Evolutionary conservation across 2,888 invertebrate species (phyloP), one percentile per base, ranked within the genome.

Genomic region (Neuroscelio doddi): DNA sequence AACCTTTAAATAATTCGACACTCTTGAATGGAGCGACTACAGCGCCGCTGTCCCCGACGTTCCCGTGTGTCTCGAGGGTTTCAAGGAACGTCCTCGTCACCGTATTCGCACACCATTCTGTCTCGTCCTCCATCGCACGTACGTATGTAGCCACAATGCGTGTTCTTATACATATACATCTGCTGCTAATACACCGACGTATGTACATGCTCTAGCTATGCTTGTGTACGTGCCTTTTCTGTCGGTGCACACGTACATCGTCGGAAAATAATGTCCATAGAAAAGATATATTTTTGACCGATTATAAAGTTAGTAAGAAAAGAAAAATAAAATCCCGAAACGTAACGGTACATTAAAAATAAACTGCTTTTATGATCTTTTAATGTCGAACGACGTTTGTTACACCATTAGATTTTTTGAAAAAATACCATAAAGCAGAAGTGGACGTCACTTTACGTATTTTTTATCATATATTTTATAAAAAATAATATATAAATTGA

Each of bases 31-130:
- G n/a, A 16, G 14, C 34, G 53, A 68, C 45, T 15, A 61, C 47
- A 66, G 68, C 72, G 72, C 73, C 70, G 46, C 64, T 55, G 39
- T 32, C 26, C 29, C 38, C 39, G 29, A 49, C 27, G 49, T 39
- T 14, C 12, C 49, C 9, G 24, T 10, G 36, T 14, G 27, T 39
- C 39, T 46, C 39, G 38, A 41, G 46, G 39, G 39, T 38, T 55
- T 46, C 30, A 29, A 45, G 38, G 34, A 50, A 50, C 45, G 29
- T 47, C 46, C 56, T 47, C 47, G 53, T 53, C 45, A 53, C 38
- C 12, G 29, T 27, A 30, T 14, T n/a, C 42, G 16, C 14, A 41
- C 26, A 27, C 38, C 14, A 12, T 10, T 8, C 17, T 7, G 38
- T 27, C 10, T 9, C 24, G 42, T 24, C 42, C 10, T 26, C n/a